phyloP scores from a whole-genome alignment of 1,140 invertebrate species.

The Spodoptera litura region DNA sequence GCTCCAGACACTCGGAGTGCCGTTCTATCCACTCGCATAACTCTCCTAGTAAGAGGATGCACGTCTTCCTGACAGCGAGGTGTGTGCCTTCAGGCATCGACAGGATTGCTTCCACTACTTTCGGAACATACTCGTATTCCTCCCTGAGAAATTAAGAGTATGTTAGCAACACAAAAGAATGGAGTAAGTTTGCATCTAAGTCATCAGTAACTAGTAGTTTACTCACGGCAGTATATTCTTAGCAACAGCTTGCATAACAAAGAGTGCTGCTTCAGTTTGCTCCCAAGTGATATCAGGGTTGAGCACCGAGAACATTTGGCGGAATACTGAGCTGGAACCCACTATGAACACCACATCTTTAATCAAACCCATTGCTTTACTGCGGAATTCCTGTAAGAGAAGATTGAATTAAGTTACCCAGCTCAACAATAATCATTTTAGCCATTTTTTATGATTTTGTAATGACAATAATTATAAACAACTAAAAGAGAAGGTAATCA shows the following conservation, averaged over 20 bases:
- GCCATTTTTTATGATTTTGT: no score
- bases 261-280: slow-evolving; percentile 96
- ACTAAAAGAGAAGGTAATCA: no score
- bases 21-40: slow-evolving; percentile 98
- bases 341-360: slow-evolving; percentile 99
- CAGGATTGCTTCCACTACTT: slow-evolving; percentile 96
- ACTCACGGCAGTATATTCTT: slow-evolving; percentile 98
- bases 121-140: slow-evolving; percentile 96
- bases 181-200: no score
- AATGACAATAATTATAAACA: no score
- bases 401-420: background rate
- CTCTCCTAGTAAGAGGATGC: slow-evolving; percentile 95
- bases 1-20: slow-evolving; percentile 93
- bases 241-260: slow-evolving; percentile 97
- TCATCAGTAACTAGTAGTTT: background rate
- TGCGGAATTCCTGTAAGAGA: slow-evolving; percentile 92
- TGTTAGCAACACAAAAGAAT: background rate
- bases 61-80: slow-evolving; percentile 95
- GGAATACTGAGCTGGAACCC: slow-evolving; percentile 96
- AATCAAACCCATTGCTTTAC: slow-evolving; percentile 96
- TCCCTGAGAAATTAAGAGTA: slow-evolving; percentile 88
- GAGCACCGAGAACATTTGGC: slow-evolving; percentile 94
- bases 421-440: background rate
- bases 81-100: slow-evolving; percentile 94
- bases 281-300: slow-evolving; percentile 93